These are phyloP conservation scores for Acholoe squamosa DNA, from an alignment of 2,888 invertebrate species.

Conservation along the genomic window DNA sequence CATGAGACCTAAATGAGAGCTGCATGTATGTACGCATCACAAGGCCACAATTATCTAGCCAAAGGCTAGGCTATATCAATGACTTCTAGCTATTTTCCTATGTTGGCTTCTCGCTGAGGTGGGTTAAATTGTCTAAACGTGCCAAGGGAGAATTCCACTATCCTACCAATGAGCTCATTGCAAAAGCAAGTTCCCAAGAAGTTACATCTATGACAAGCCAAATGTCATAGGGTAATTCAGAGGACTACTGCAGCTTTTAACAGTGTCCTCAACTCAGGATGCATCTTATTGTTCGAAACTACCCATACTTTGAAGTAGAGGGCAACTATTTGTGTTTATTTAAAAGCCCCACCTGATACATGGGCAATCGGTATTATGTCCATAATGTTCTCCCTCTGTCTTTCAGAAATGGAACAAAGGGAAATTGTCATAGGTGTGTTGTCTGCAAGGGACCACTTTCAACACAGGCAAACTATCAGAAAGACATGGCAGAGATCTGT, in stretches of 20 bases:
- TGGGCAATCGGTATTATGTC: neutral
- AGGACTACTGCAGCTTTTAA: neutral
- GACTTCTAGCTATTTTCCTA: too few relatives aligned
- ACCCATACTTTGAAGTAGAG: too few relatives aligned
- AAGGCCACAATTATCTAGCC: too few relatives aligned
- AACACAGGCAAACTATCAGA: conserved; percentile 45
- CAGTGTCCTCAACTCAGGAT: neutral
- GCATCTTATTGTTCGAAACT: too few relatives aligned
- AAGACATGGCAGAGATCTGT: conserved; percentile 54
- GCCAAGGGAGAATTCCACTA: too few relatives aligned
- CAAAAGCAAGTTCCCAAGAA: neutral
- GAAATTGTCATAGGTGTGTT: conserved; percentile 59
- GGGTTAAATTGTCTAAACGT: too few relatives aligned
- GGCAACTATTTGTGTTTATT: neutral
- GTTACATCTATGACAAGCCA: too few relatives aligned
- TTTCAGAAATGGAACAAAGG: conserved; percentile 26
- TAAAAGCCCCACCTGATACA: neutral
- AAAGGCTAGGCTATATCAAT: too few relatives aligned
- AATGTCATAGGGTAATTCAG: neutral
- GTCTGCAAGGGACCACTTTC: conserved; percentile 53
- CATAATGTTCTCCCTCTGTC: neutral
- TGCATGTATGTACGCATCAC: too few relatives aligned
- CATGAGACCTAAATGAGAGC: too few relatives aligned
- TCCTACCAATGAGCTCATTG: too few relatives aligned
- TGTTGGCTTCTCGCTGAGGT: too few relatives aligned